Base-by-base conservation (phyloP, 2,888 invertebrate species). In the Eucriotettix oculatus region DNA sequence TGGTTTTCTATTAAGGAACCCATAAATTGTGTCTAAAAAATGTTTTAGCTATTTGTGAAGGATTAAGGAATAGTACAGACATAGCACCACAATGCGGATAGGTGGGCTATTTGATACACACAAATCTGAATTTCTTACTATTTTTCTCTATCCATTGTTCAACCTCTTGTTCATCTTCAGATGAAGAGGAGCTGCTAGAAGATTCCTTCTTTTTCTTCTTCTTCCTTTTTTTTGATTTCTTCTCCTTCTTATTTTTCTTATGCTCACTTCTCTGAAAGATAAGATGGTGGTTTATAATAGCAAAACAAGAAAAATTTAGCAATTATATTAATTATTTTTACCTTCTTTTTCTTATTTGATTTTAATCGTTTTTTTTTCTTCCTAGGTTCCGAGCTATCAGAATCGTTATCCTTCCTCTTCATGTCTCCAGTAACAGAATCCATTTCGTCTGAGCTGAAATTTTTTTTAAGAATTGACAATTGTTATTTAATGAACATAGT, bases 141-240 rank as follows among this genome's bases (percentile, higher is more conserved):
- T 65, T 67, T 64, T 76, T 74, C 59, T 74, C 73, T 5, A 74
- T 71, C 71, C 72, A 70, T 60, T 66, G 62, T 61, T 70, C 68
- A 9, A 68, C 69, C 59, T 67, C 67, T 9, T 69, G 69, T 59
- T 67, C 71, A 14, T 69, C 68, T 0, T 66, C 67, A 0, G 68
- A 67, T 59, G 58, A 60, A 40, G 54, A 58, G 14, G 61, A 60
- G 16, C 65, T 65, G 62, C 66, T 66, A 16, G 72, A 70, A 10
- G 58, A 58, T 12, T 42, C 42, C 81, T 71, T 67, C 56, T 64
- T 60, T 54, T 64, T 78, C 76, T 68, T 79, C 76, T 63, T 83
- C 71, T 71, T 82, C 78, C 68, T 81, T 68, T 75, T 81, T 73
- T 67, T 79, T 72, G 74, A 80, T 69, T 73, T 78, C 56, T 59